Base-by-base conservation (phyloP, 2,113 vertebrate genomes). In the Parus major region DNA sequence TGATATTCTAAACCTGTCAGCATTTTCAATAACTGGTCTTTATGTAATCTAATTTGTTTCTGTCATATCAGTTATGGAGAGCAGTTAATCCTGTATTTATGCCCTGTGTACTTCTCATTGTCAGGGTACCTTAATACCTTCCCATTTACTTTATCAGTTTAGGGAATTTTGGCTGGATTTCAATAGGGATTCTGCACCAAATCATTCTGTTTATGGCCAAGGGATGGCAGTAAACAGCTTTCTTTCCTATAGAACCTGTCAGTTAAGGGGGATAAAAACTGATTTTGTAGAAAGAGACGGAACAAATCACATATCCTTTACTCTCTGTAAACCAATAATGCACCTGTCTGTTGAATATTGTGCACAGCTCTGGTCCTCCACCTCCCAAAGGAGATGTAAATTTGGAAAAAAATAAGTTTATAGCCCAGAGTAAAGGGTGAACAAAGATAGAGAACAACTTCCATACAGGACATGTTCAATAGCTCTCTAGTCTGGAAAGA, bases 211-310 rank as follows among this genome's bases (percentile, higher is more conserved):
- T 60, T 78, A 36, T n/a, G 72, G 49, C 75, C 94, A 86, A 93
- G 39, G 29, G 91, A 92, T 66, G 86, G 56, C 86, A 83, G 82
- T 90, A 86, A 93, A 69, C 86, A 83, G n/a, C 68, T 73, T 90
- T 70, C 27, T 19, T 90, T 88, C 50, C 33, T 64, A 12, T 2
- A 42, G 20, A 85, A 66, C 4, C 13, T 16, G 3, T 31, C 63
- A 24, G 15, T 35, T 82, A 36, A 6, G 22, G 7, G 21, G 8
- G 4, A 59, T 63, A 35, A 90, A 72, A 65, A 33, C 12, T 5
- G 20, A 15, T 83, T 88, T 82, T 57, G 23, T 23, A 35, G 71
- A 53, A 81, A n/a, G 19, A 64, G 28, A 72, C 18, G 39, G 50
- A 83, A 70, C 9, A 86, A 77, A 69, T 76, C 47, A 56, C 20